These are phyloP conservation scores for Pocillopora meandrina DNA, from an alignment of 92 coral and sea anemone species.

Conservation along the genomic window DNA sequence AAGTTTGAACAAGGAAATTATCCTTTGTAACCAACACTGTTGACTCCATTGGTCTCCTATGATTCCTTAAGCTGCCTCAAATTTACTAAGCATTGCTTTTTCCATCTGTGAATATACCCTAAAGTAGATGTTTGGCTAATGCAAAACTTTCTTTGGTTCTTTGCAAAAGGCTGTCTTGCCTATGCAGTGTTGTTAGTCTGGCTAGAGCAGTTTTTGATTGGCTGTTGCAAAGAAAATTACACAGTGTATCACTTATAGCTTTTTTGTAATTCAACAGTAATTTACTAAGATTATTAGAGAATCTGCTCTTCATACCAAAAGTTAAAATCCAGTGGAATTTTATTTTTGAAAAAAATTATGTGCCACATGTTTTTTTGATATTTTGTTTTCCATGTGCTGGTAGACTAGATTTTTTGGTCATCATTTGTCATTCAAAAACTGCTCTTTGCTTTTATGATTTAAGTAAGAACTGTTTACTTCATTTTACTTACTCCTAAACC, in stretches of 20 bases:
- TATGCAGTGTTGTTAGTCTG: constrained; percentile 10
- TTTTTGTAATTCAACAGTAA: too few relatives aligned
- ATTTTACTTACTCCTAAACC: constrained; percentile 83
- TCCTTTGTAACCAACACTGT: background rate
- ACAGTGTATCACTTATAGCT: background rate
- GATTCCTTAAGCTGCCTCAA: background rate
- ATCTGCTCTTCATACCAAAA: too few relatives aligned
- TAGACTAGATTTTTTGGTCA: background rate
- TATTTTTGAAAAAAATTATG: too few relatives aligned
- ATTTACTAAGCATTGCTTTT: background rate
- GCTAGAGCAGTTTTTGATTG: constrained; percentile 11
- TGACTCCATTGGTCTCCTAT: background rate
- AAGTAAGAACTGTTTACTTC: constrained; percentile 34
- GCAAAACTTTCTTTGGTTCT: background rate
- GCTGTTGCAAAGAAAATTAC: too few relatives aligned
- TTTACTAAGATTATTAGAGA: too few relatives aligned
- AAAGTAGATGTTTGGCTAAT: background rate
- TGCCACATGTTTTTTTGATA: background rate
- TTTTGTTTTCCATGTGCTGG: background rate
- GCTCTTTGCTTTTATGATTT: background rate
- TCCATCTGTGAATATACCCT: background rate
- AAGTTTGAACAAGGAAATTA: background rate
- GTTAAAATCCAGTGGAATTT: too few relatives aligned
- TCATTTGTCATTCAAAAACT: background rate
- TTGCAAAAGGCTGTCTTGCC: constrained; percentile 6